Evolutionary conservation across 2,113 vertebrate genomes (phyloP).

Genomic region (Phoenicopterus ruber): DNA sequence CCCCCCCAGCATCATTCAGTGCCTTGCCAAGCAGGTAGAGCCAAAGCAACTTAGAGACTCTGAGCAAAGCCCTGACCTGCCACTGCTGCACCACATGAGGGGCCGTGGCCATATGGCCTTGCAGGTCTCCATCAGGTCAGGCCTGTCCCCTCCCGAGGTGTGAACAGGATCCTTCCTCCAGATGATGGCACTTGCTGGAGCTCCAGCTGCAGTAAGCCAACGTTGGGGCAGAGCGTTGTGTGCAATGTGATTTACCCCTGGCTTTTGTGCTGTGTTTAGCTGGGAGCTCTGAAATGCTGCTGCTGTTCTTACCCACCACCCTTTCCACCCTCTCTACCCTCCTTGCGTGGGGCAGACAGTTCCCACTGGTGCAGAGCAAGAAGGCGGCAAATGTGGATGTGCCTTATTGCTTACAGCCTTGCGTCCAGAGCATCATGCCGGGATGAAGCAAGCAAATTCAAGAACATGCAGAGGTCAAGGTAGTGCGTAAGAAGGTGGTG

Average conservation of each 20-base stretch:
- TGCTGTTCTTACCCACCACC: not conserved
- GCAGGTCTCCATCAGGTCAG: not conserved
- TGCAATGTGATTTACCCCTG: not conserved
- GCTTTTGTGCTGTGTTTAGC: not conserved
- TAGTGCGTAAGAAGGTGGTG: not conserved
- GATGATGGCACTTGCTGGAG: not conserved
- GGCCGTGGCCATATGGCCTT: not conserved
- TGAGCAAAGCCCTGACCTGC: not conserved
- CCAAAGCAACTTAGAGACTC: not conserved
- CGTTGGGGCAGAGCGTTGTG: not conserved
- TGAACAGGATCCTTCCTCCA: not conserved
- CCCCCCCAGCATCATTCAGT: not conserved
- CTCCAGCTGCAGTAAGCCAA: not conserved
- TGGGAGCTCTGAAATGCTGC: not conserved
- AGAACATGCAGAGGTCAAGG: not conserved
- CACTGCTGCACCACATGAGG: not conserved
- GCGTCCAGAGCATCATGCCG: not conserved
- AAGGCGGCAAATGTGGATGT: not conserved
- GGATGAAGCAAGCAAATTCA: not conserved
- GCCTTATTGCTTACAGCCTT: not conserved
- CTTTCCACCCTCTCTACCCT: not conserved
- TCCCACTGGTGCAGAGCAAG: not conserved
- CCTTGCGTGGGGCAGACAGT: not conserved
- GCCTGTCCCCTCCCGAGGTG: not conserved
- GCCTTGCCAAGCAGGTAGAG: not conserved